phyloP scores from a whole-genome alignment of 2,888 invertebrate genomes.

The Lasioglossum zephyrum region DNA sequence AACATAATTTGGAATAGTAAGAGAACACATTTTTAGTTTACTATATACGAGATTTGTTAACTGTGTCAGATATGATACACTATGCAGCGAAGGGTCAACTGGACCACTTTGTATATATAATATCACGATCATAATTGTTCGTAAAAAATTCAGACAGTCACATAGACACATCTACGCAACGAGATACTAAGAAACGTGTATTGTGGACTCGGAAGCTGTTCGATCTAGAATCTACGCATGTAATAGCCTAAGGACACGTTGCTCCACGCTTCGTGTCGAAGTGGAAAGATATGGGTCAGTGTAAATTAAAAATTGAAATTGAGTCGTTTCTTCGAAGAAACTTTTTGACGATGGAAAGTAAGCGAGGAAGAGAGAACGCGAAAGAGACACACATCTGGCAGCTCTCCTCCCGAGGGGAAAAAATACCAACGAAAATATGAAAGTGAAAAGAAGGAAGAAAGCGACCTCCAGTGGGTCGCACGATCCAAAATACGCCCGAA shows the following conservation, averaged over 20 bases:
- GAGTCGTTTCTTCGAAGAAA: background rate
- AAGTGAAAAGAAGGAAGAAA: constrained; percentile 81
- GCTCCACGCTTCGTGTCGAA: background rate
- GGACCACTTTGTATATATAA: background rate
- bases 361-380: constrained; percentile 26
- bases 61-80: too few relatives aligned
- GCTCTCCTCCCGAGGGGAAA: constrained; percentile 43
- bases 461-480: constrained; percentile 74
- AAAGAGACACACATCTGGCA: constrained; percentile 52
- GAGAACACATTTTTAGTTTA: too few relatives aligned
- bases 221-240: background rate
- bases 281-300: background rate
- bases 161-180: background rate
- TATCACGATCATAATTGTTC: background rate
- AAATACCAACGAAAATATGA: constrained; percentile 78
- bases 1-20: too few relatives aligned
- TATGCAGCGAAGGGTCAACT: too few relatives aligned
- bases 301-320: constrained; percentile 4
- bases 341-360: background rate
- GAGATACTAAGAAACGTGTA: background rate
- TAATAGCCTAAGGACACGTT: background rate
- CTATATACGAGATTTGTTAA: too few relatives aligned
- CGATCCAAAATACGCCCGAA: constrained; percentile 71
- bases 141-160: background rate
- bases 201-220: background rate